Conservation (phyloP, 2,113 vertebrate genomes). For the Galemys pyrenaicus region DNA sequence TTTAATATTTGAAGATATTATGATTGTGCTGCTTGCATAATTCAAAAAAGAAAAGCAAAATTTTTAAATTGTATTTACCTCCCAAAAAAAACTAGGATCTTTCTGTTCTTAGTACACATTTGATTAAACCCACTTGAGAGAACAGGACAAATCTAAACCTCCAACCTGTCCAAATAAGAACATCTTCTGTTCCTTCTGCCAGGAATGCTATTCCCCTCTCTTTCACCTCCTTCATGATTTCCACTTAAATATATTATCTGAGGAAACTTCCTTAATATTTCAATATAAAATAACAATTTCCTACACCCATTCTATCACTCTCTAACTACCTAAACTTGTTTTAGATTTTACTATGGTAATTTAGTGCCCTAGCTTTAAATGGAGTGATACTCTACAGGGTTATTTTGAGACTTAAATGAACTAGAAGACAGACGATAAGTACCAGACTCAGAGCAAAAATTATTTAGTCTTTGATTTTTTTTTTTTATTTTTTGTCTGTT, state of each 20-base stretch:
- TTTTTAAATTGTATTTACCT: constrained; percentile 29
- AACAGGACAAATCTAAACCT: neutral
- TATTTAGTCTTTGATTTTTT: neutral
- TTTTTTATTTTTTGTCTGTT: neutral
- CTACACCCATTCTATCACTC: neutral
- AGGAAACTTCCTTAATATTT: neutral
- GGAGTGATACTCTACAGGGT: neutral
- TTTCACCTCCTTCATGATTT: neutral
- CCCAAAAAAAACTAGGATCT: constrained; percentile 15
- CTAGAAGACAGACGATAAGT: neutral
- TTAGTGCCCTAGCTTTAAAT: neutral
- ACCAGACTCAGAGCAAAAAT: neutral
- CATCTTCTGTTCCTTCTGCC: neutral
- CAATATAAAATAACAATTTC: neutral
- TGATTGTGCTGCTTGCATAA: constrained; percentile 11
- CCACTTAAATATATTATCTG: neutral
- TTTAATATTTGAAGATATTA: constrained; percentile 36
- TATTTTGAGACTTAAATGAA: neutral
- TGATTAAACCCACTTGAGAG: constrained; percentile 37
- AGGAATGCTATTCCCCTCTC: neutral
- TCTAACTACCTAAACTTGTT: neutral
- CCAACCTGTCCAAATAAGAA: neutral
- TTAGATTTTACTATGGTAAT: neutral
- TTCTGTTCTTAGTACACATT: constrained; percentile 39
- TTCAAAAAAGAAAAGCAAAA: constrained; percentile 14